phyloP scores from a whole-genome alignment of 2,888 invertebrate genomes.

The Cerastoderma edule region DNA sequence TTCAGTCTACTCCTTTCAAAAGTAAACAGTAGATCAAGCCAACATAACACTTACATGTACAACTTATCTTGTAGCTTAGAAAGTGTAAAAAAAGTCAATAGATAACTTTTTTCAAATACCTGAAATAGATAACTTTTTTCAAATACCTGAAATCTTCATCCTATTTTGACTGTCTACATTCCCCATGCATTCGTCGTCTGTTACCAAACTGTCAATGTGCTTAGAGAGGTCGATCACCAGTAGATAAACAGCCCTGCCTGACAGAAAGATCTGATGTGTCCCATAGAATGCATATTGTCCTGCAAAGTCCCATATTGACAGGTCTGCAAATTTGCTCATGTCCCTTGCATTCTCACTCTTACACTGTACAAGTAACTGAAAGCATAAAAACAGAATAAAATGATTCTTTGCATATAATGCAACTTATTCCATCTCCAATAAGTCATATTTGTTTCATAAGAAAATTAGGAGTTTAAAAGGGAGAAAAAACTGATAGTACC shows the following conservation, averaged over 20 bases:
- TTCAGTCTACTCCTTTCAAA: too few species aligned
- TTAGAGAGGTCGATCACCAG: constrained; percentile 23
- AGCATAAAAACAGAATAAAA: background rate
- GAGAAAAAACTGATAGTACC: too few species aligned
- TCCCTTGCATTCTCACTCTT: background rate
- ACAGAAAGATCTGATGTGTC: constrained; percentile 30
- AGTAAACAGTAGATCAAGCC: too few species aligned
- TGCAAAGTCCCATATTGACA: constrained; percentile 32
- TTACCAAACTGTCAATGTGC: constrained; percentile 1
- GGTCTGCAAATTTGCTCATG: background rate
- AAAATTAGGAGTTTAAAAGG: too few species aligned
- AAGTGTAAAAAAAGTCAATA: too few species aligned
- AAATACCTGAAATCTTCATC: background rate
- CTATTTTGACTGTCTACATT: background rate
- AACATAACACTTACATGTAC: too few species aligned
- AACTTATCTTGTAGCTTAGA: too few species aligned
- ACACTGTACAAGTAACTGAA: constrained; percentile 3
- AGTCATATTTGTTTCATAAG: too few species aligned
- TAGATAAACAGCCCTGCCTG: constrained; percentile 21
- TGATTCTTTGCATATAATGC: background rate
- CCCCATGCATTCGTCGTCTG: background rate
- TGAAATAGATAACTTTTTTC: background rate
- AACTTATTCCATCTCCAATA: too few species aligned
- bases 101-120: background rate
- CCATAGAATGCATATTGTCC: constrained; percentile 34